A percentile compares a stretch with the other conserved stretches of the same genome.
Conservation (phyloP, 1,140 invertebrate species). For the Babylonia areolata region DNA sequence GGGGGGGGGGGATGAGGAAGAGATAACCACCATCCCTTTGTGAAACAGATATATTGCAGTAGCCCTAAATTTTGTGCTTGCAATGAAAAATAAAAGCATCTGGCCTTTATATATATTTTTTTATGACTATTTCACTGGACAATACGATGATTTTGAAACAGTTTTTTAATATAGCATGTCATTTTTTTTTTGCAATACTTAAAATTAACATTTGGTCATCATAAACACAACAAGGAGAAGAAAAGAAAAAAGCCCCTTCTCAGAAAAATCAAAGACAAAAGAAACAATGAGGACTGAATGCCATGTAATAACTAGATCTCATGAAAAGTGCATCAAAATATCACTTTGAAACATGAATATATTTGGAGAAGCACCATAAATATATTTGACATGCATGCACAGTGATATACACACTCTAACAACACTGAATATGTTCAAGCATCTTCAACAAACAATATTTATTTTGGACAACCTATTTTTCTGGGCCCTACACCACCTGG, state of each 20-base stretch:
- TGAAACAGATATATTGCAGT: not conserved
- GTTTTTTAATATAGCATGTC: not conserved
- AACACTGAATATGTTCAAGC: slow-evolving; percentile 24
- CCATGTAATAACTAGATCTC: too few species aligned
- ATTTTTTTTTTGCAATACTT: not conserved
- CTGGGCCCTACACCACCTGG: slow-evolving; percentile 18
- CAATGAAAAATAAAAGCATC: not conserved
- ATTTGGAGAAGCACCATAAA: slow-evolving; percentile 27
- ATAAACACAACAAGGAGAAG: not conserved
- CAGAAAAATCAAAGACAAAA: not conserved
- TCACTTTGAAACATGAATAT: slow-evolving; percentile 21
- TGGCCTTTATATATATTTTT: not conserved
- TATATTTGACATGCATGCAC: slow-evolving; percentile 25
- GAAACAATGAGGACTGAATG: not conserved
- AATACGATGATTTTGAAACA: too few species aligned
- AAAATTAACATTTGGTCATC: slow-evolving; percentile 21
- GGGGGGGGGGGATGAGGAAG: too few species aligned
- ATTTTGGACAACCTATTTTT: slow-evolving; percentile 12
- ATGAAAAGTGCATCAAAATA: slow-evolving; percentile 9
- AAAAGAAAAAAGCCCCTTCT: not conserved
- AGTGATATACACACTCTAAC: not conserved
- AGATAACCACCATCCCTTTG: not conserved
- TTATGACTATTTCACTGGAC: too few species aligned
- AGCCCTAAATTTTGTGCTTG: slow-evolving; percentile 3
- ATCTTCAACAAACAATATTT: not conserved